Percentiles rank a stretch among this genome's conserved stretches.
Conservation (phyloP, 2,888 invertebrate genomes). For the Tridacna crocea region DNA sequence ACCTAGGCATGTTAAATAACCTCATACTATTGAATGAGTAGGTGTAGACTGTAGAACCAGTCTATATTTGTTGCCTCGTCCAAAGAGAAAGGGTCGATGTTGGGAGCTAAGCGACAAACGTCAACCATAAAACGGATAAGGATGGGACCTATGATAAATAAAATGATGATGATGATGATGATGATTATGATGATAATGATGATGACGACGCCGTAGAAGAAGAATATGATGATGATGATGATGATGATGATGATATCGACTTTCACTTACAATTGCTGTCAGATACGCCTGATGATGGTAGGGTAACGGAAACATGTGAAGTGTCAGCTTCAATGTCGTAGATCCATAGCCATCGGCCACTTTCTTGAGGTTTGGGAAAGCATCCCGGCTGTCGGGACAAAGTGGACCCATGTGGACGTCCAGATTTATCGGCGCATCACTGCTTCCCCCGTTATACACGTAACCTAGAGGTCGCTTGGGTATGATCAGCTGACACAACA, state of each 20-base stretch:
- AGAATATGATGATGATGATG: too few species aligned
- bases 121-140: too few species aligned
- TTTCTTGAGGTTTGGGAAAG: constrained; percentile 66
- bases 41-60: too few species aligned
- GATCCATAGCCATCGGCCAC: constrained; percentile 75
- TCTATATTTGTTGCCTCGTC: too few species aligned
- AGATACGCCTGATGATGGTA: constrained; percentile 78
- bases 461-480: constrained; percentile 73
- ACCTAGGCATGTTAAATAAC: too few species aligned
- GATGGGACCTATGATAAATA: too few species aligned
- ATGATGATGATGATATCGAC: neutral
- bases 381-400: constrained; percentile 75
- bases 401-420: constrained; percentile 76
- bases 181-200: too few species aligned
- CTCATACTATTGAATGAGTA: too few species aligned
- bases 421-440: constrained; percentile 68
- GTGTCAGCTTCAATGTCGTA: constrained; percentile 62
- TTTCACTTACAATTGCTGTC: constrained; percentile 70
- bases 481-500: constrained; percentile 54
- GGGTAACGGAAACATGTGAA: constrained; percentile 78
- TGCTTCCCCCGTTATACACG: constrained; percentile 65
- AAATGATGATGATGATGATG: too few species aligned
- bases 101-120: too few species aligned
- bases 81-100: too few species aligned
- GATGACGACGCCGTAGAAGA: too few species aligned